These are phyloP conservation scores for Podarcis siculus DNA, from an alignment of 2,797 vertebrate genomes.

Conservation along the genomic window DNA sequence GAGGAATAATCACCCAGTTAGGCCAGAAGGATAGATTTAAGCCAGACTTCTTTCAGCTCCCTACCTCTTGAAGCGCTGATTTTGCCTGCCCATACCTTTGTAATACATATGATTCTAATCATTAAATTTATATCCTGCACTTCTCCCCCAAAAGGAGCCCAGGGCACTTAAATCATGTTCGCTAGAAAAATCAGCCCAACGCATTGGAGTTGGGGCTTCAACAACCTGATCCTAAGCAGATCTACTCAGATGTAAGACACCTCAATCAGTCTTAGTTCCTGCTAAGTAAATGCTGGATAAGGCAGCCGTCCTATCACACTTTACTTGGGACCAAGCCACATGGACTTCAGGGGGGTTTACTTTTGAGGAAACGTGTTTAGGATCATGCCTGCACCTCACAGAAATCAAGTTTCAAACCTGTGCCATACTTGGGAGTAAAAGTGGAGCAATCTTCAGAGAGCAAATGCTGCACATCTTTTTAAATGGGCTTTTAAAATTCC, in stretches of 20 bases:
- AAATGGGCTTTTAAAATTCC: neutral
- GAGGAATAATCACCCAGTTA: too few species aligned
- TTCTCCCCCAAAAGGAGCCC: neutral
- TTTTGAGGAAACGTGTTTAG: neutral
- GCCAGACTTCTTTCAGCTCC: neutral
- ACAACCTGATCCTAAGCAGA: neutral
- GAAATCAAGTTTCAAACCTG: neutral
- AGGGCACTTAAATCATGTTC: neutral
- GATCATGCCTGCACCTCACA: too few species aligned
- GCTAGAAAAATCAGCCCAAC: neutral
- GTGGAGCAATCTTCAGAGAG: neutral
- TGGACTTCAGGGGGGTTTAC: too few species aligned
- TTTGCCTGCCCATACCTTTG: neutral
- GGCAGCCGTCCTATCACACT: too few species aligned
- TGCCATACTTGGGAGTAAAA: neutral
- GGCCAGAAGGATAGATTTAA: neutral
- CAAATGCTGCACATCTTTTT: too few species aligned
- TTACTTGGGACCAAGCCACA: neutral
- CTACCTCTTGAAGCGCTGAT: too few species aligned
- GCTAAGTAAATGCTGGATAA: neutral
- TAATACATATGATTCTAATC: too few species aligned
- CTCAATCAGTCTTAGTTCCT: neutral
- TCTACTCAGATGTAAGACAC: neutral
- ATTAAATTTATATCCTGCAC: too few species aligned
- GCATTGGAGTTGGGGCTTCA: neutral